Percentiles rank a stretch among this genome's conserved stretches.
phyloP scores from a whole-genome alignment of 2,113 vertebrate genomes.

The Dromas ardeola region DNA sequence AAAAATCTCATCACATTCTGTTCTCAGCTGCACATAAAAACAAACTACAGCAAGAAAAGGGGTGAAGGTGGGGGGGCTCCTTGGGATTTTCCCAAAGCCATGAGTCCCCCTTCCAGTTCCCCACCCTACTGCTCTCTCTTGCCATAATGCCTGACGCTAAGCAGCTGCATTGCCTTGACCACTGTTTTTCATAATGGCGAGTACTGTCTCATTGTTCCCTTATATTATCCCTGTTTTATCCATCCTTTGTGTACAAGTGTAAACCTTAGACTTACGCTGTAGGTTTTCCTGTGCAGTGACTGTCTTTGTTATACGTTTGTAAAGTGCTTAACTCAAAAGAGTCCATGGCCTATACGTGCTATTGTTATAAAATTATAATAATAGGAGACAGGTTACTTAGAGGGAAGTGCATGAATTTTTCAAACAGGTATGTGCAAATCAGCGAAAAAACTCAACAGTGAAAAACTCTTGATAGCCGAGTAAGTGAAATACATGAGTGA shows the following conservation, averaged over 20 bases:
- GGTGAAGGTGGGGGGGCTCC: not conserved
- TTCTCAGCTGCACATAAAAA: not conserved
- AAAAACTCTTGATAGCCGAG: not conserved
- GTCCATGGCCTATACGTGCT: not conserved
- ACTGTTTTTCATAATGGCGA: not conserved
- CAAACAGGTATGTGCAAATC: not conserved
- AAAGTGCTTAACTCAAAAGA: conserved; percentile 38
- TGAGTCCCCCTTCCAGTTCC: not conserved
- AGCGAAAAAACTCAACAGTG: not conserved
- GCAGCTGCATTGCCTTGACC: not conserved
- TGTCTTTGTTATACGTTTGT: conserved; percentile 1
- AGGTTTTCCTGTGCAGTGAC: not conserved
- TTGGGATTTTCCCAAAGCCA: not conserved
- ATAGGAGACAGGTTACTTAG: conserved; percentile 10
- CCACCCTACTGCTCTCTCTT: not conserved
- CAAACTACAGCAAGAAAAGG: not conserved
- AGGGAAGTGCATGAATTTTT: conserved; percentile 21
- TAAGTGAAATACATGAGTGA: conserved; percentile 21
- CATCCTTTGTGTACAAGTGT: conserved; percentile 9
- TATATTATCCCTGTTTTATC: not conserved
- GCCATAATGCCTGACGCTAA: not conserved
- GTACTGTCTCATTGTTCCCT: not conserved
- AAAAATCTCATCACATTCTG: not conserved
- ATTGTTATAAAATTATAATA: conserved; percentile 5
- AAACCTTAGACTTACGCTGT: not conserved